phyloP scores from a whole-genome alignment of 2,797 vertebrate species.

The Hypotaenidia okinawae region DNA sequence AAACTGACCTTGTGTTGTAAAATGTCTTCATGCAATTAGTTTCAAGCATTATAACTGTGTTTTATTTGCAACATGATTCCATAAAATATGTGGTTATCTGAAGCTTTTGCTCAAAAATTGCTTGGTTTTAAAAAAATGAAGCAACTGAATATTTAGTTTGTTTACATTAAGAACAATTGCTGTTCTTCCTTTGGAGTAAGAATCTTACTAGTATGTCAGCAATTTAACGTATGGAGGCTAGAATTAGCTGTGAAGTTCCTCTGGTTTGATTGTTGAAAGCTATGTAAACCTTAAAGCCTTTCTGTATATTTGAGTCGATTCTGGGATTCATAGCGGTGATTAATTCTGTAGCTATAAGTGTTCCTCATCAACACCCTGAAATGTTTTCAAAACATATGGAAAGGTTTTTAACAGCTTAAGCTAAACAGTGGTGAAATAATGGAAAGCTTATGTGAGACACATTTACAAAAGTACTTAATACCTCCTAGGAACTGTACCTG shows the following conservation, averaged over 20 bases:
- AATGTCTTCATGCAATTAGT: not conserved
- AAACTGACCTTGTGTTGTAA: not conserved
- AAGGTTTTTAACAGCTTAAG: not conserved
- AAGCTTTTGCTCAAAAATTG: not conserved
- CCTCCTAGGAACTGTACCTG: not conserved
- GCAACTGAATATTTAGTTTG: not conserved
- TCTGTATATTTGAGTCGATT: not conserved
- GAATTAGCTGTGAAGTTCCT: not conserved
- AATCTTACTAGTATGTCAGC: not conserved
- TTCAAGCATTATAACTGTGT: not conserved
- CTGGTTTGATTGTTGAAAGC: not conserved
- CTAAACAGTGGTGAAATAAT: not conserved
- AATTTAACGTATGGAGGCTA: not conserved
- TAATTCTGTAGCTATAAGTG: slow-evolving; percentile 1
- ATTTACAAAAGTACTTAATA: not conserved
- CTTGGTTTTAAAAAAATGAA: not conserved
- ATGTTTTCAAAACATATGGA: slow-evolving; percentile 16
- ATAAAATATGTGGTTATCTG: not conserved
- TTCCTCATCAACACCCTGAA: not conserved
- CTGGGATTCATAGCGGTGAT: not conserved
- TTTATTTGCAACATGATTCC: not conserved
- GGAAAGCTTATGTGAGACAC: not conserved
- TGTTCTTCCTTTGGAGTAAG: not conserved
- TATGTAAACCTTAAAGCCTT: not conserved
- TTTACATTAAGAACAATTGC: not conserved